Percentiles rank a stretch among this genome's conserved stretches.
Evolutionary conservation across 2,888 invertebrate genomes (phyloP).

Genomic region (Orthonevra nobilis): DNA sequence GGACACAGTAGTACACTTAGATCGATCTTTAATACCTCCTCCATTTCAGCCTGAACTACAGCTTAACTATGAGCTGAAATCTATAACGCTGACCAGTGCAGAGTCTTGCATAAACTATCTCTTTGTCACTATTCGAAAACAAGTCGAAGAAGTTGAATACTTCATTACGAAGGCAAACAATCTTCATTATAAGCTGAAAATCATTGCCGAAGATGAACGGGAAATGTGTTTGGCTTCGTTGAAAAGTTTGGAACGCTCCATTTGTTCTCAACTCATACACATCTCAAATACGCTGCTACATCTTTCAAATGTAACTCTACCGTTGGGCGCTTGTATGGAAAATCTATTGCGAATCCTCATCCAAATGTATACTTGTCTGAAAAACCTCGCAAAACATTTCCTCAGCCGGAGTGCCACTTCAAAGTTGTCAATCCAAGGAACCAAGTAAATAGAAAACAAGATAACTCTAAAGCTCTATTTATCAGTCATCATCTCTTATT

Average conservation of each 20-base stretch:
- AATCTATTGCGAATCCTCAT: slow-evolving; percentile 82
- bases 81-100: slow-evolving; percentile 74
- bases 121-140: slow-evolving; percentile 75
- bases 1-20: no score
- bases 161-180: slow-evolving; percentile 80
- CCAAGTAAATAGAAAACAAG: slow-evolving; percentile 71
- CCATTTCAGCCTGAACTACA: slow-evolving; percentile 36
- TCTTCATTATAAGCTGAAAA: slow-evolving; percentile 79
- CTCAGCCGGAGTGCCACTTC: slow-evolving; percentile 79
- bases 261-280: slow-evolving; percentile 83
- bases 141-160: slow-evolving; percentile 78
- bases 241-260: slow-evolving; percentile 81
- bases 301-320: slow-evolving; percentile 81
- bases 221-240: slow-evolving; percentile 80
- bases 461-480: neutral
- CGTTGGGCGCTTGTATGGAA: slow-evolving; percentile 82
- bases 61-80: slow-evolving; percentile 74
- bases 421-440: slow-evolving; percentile 74
- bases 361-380: slow-evolving; percentile 82
- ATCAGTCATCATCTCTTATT: slow-evolving; percentile 34
- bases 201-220: slow-evolving; percentile 80
- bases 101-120: slow-evolving; percentile 75
- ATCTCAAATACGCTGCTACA: slow-evolving; percentile 81
- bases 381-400: slow-evolving; percentile 83
- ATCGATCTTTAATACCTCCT: neutral